A percentile compares a stretch with the other conserved stretches of the same genome.
phyloP scores from a whole-genome alignment of 1,140 invertebrate species.

The Papilio helenus region DNA sequence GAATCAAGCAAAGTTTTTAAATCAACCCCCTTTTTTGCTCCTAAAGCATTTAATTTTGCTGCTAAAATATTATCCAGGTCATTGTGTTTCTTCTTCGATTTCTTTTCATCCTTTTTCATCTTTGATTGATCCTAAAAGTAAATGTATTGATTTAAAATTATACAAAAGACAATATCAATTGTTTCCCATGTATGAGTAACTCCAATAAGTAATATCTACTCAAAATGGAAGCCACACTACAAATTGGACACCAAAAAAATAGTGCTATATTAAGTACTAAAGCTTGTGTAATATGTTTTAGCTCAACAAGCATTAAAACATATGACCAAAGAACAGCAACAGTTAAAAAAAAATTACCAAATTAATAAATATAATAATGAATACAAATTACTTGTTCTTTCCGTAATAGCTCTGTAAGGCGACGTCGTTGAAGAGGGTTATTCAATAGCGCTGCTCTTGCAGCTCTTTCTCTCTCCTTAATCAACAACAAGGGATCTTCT shows the following conservation, averaged over 20 bases:
- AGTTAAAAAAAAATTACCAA: slow-evolving; percentile 8
- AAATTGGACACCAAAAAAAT: too few species aligned
- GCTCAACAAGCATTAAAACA: too few species aligned
- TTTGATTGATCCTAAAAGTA: slow-evolving; percentile 76
- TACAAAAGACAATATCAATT: too few species aligned
- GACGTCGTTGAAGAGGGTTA: slow-evolving; percentile 95
- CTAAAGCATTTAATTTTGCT: slow-evolving; percentile 82
- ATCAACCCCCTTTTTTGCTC: slow-evolving; percentile 69
- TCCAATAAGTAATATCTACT: too few species aligned
- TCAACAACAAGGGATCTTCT: slow-evolving; percentile 94
- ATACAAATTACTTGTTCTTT: slow-evolving; percentile 80
- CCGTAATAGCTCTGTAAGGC: slow-evolving; percentile 90
- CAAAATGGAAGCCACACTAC: too few species aligned
- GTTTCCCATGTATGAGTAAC: too few species aligned
- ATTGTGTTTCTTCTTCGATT: slow-evolving; percentile 81
- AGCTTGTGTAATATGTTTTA: too few species aligned
- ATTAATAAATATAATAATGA: slow-evolving; percentile 18
- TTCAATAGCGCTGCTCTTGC: slow-evolving; percentile 90
- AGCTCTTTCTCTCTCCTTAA: slow-evolving; percentile 94
- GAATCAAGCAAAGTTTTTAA: slow-evolving; percentile 71
- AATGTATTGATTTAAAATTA: slow-evolving; percentile 1
- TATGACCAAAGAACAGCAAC: background rate
- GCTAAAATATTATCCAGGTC: slow-evolving; percentile 82
- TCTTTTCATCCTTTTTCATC: slow-evolving; percentile 82
- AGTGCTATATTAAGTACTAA: too few species aligned